These are phyloP conservation scores for Erythrolamprus reginae DNA, from an alignment of 2,113 vertebrate genomes.

Conservation along the genomic window DNA sequence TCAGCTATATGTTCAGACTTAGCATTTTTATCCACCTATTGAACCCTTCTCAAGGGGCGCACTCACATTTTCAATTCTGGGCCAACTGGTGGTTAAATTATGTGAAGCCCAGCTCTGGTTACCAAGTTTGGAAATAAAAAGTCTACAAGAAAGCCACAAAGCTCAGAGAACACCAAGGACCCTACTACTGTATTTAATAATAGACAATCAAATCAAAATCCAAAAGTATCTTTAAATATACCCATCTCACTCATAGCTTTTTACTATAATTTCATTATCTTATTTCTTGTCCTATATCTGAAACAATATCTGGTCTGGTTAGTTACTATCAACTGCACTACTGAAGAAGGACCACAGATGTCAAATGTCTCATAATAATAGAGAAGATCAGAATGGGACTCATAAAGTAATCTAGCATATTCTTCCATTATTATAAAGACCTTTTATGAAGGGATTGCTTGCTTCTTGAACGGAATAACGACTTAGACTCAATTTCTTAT, in stretches of 20 bases:
- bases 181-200: not conserved
- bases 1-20: no score
- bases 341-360: not conserved
- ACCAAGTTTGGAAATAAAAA: no score
- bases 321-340: not conserved
- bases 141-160: not conserved
- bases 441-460: constrained; percentile 35
- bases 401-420: constrained; percentile 30
- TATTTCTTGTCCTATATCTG: not conserved
- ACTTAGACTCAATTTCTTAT: constrained; percentile 42
- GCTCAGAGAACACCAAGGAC: not conserved
- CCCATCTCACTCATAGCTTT: not conserved
- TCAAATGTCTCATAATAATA: not conserved
- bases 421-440: constrained; percentile 37
- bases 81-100: no score
- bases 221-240: not conserved
- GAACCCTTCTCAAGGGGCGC: no score
- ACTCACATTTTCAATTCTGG: no score
- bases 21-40: no score
- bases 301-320: not conserved
- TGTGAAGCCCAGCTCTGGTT: no score
- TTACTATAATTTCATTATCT: not conserved
- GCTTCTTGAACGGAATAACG: constrained; percentile 5
- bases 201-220: not conserved
- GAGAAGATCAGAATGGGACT: not conserved